These are phyloP conservation scores for Drosophila kikkawai DNA, from an alignment of 1,140 invertebrate species.

Conservation along the genomic window DNA sequence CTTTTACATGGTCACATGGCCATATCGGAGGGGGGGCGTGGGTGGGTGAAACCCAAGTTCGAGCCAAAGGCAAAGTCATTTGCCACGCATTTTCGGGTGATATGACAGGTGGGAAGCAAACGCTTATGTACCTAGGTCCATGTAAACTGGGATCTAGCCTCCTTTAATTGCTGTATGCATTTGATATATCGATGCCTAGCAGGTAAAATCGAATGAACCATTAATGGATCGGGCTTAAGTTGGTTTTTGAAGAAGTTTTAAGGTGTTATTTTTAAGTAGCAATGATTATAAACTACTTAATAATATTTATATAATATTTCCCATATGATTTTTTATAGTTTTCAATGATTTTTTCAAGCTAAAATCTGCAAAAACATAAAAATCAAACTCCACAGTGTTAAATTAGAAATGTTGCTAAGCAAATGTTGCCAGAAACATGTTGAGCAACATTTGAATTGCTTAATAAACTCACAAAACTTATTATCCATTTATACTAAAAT, in stretches of 20 bases:
- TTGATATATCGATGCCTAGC: constrained; percentile 2
- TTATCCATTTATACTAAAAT: neutral
- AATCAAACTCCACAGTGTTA: neutral
- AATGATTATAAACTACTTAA: neutral
- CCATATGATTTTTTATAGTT: neutral
- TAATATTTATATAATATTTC: neutral
- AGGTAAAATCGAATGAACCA: neutral
- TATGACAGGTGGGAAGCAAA: constrained; percentile 12
- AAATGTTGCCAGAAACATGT: neutral
- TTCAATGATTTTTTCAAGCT: neutral
- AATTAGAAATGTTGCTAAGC: neutral
- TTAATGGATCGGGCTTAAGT: neutral
- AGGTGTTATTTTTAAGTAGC: neutral
- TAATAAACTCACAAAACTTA: neutral
- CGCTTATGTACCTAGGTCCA: neutral
- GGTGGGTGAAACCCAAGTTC: constrained; percentile 21
- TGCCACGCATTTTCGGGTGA: constrained; percentile 45
- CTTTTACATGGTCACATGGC: constrained; percentile 17
- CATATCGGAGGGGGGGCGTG: constrained; percentile 1
- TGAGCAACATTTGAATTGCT: neutral
- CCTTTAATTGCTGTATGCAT: constrained; percentile 14
- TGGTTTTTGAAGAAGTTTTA: neutral
- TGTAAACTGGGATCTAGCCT: neutral
- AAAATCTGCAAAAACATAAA: neutral
- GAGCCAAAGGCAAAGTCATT: constrained; percentile 42